A percentile compares a stretch with the other conserved stretches of the same genome.
Conservation (phyloP, 1,140 invertebrate species). For the Steinernema khuongi region DNA sequence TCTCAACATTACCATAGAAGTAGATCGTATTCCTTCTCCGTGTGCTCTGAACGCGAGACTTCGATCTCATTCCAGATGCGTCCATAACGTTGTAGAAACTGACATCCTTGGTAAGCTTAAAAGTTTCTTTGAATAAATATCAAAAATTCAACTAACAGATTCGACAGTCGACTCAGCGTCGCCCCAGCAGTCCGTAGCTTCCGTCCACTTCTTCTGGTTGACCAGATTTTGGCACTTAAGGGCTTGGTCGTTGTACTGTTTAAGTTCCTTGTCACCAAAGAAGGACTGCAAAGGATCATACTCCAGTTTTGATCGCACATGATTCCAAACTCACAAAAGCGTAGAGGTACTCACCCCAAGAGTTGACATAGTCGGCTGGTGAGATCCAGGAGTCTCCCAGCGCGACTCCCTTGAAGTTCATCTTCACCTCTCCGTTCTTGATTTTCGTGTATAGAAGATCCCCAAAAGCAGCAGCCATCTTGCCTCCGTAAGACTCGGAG, state of each 20-base stretch:
- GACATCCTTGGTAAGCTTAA: constrained; percentile 64
- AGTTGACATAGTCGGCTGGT: constrained; percentile 72
- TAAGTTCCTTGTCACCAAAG: constrained; percentile 60
- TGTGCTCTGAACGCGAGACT: background rate
- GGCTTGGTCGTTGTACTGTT: constrained; percentile 54
- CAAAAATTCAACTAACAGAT: constrained; percentile 33
- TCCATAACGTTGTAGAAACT: constrained; percentile 75
- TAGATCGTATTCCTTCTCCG: background rate
- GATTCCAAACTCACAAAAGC: constrained; percentile 65
- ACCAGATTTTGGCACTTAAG: constrained; percentile 55
- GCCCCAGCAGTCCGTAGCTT: constrained; percentile 67
- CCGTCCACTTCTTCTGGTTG: constrained; percentile 60
- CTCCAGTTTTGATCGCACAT: constrained; percentile 59
- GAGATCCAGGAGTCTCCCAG: constrained; percentile 80
- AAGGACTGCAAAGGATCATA: constrained; percentile 60
- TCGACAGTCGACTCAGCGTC: constrained; percentile 62
- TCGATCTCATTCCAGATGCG: constrained; percentile 13
- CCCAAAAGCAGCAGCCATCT: constrained; percentile 76
- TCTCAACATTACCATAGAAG: background rate
- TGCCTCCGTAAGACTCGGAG: constrained; percentile 79
- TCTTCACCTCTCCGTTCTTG: constrained; percentile 65
- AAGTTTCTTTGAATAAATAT: constrained; percentile 20
- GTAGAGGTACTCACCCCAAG: constrained; percentile 73
- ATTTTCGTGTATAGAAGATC: constrained; percentile 65
- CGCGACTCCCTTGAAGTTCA: constrained; percentile 71